These are phyloP conservation scores for Coturnix japonica DNA, from an alignment of 2,113 vertebrate genomes.

Conservation along the genomic window DNA sequence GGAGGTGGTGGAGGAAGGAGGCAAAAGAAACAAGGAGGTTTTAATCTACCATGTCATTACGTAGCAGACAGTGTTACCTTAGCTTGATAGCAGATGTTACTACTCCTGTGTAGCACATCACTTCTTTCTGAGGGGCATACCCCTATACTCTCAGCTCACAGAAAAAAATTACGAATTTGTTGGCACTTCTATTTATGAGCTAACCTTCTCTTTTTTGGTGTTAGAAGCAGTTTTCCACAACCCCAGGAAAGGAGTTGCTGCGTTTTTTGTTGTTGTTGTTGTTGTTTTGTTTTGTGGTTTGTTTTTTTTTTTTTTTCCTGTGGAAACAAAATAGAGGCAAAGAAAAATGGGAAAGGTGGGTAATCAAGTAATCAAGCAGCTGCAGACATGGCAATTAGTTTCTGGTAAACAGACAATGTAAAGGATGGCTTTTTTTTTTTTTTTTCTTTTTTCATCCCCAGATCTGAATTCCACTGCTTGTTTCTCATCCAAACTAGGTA, in stretches of 20 bases:
- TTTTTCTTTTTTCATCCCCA: background rate
- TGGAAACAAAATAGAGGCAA: background rate
- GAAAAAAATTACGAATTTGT: background rate
- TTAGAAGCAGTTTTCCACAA: background rate
- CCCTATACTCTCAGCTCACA: background rate
- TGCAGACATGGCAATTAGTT: background rate
- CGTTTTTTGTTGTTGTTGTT: no score
- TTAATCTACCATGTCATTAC: background rate
- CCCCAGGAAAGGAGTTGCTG: background rate
- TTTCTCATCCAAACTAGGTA: background rate
- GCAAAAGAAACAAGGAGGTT: background rate
- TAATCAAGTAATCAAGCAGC: background rate
- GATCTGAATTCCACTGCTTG: background rate
- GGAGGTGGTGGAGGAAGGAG: background rate
- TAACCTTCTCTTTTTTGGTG: background rate
- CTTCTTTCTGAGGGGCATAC: background rate
- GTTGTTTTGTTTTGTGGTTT: background rate
- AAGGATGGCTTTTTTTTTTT: background rate
- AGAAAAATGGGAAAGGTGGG: background rate
- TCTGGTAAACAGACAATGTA: background rate
- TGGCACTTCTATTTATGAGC: rapidly evolving
- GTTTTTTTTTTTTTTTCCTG: background rate
- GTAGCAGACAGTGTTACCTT: background rate
- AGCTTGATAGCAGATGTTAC: background rate
- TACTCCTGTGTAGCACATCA: background rate